Evolutionary conservation across 35 echinoderm and acorn worm species (phyloP), one percentile per base, ranked within the genome.

Genomic region (Lytechinus pictus): DNA sequence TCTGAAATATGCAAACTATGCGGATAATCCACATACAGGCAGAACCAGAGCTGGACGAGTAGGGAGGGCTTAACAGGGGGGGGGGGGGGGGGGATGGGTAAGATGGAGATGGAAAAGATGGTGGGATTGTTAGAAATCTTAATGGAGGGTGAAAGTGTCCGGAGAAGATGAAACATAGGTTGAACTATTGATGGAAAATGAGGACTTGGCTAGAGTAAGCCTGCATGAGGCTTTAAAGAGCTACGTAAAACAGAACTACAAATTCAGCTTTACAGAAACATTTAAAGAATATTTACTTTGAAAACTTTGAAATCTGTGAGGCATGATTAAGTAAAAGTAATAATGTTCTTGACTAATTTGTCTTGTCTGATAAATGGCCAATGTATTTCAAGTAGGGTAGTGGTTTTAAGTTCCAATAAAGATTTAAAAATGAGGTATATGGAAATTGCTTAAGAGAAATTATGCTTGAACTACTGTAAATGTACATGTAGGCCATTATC

Each of bases 1-100:
- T 93, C 92, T 53, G 92, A 93, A 93, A 93, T 93, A 93, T 93
- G 28, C 54, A 57, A 93, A 93, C 28, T 57, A 93, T 93, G 92
- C 55, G 54, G 92, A 93, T 93, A 93, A 93, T 93, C 92, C 92
- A 53, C 53, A 57, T 27, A 44, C 29, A 90, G 29, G 52, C 52
- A 93, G 92, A 57, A 93, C 88, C 52, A 55, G 92, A 57, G 29
- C 52, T 14, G n/a, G 92, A 53, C 9, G 92, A 13, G 92, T 57
- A 24, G n/a, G 91, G 53, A 19, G 28, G 9, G 3, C 10, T 6
- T 44, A 29, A 11, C 24, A 54, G 52, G 8, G 28, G 9, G 54
- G 12, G 88, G 11, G 29, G 14, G 28, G 27, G 12, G 28, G 52
- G 4, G 88, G 14, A 12, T 10, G 88, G 7, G 88, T 90, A 90